phyloP scores from a whole-genome alignment of 1,140 invertebrate species.

The Drosophila sucinea region DNA sequence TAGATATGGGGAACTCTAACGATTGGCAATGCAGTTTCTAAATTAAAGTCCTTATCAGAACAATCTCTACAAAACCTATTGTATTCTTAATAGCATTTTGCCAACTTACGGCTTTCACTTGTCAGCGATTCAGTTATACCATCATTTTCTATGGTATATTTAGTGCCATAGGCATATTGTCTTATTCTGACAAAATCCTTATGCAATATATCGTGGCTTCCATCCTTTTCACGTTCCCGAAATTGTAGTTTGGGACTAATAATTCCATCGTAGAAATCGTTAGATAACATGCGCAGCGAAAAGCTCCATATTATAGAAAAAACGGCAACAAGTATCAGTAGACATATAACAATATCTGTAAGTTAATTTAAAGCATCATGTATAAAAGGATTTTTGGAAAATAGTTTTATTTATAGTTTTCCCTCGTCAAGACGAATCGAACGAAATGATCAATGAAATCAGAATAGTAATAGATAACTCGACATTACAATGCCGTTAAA shows the following conservation, averaged over 20 bases:
- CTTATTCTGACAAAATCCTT: slow-evolving; percentile 51
- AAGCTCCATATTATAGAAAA: slow-evolving; percentile 74
- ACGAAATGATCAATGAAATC: slow-evolving; percentile 2
- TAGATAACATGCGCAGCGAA: slow-evolving; percentile 68
- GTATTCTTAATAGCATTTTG: too few relatives aligned
- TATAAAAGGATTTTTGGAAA: too few relatives aligned
- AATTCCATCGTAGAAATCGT: slow-evolving; percentile 71
- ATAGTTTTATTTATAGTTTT: too few relatives aligned
- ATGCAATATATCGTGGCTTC: slow-evolving; percentile 41
- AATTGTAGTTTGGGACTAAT: slow-evolving; percentile 77
- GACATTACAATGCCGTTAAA: slow-evolving; percentile 21
- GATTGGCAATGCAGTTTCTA: slow-evolving; percentile 55
- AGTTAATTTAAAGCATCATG: neutral
- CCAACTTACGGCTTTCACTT: slow-evolving; percentile 58
- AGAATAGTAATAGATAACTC: slow-evolving; percentile 1
- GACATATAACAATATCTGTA: slow-evolving; percentile 69
- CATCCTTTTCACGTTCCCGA: slow-evolving; percentile 56
- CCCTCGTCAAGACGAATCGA: neutral
- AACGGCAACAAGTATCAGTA: slow-evolving; percentile 71
- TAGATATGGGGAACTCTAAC: slow-evolving; percentile 61
- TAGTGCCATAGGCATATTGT: slow-evolving; percentile 32
- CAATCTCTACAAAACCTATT: neutral
- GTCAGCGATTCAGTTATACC: slow-evolving; percentile 32
- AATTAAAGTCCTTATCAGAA: neutral
- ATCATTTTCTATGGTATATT: slow-evolving; percentile 29